These are phyloP conservation scores for Thymelicus sylvestris DNA, from an alignment of 2,888 invertebrate species.

Conservation along the genomic window DNA sequence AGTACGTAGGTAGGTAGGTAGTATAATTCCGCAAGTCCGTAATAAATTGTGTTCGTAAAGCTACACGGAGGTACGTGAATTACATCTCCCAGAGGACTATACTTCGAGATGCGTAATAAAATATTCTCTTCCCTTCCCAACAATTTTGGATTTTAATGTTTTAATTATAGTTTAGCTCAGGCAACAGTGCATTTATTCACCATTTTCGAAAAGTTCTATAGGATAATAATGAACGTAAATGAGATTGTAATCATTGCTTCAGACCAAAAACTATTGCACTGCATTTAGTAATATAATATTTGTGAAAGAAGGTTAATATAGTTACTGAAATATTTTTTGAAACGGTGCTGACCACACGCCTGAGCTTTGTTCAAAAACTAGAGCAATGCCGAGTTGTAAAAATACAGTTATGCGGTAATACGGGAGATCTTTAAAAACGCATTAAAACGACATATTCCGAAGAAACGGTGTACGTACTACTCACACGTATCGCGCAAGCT, in stretches of 20 bases:
- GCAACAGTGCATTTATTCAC: too few species aligned
- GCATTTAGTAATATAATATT: neutral
- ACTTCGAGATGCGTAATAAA: neutral
- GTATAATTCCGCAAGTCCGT: neutral
- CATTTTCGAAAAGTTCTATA: too few species aligned
- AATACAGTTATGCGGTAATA: constrained; percentile 12
- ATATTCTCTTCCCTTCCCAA: neutral
- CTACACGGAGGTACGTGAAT: neutral
- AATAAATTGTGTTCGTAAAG: neutral
- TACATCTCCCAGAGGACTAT: neutral
- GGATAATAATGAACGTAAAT: too few species aligned
- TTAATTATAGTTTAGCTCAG: too few species aligned
- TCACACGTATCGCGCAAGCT: neutral
- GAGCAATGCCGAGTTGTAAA: constrained; percentile 8
- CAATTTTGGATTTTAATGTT: neutral
- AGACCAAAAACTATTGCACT: neutral
- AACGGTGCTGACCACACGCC: neutral
- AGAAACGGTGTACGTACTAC: neutral
- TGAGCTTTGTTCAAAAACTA: constrained; percentile 6
- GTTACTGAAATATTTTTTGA: neutral
- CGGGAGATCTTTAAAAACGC: constrained; percentile 11
- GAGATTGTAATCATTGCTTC: neutral
- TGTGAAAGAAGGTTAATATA: neutral
- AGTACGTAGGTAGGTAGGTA: too few species aligned
- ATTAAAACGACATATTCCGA: constrained; percentile 19